Percentiles rank a stretch among this genome's conserved stretches.
Evolutionary conservation across 2,888 invertebrate genomes (phyloP).

Genomic region (Zaprionus lineosus): DNA sequence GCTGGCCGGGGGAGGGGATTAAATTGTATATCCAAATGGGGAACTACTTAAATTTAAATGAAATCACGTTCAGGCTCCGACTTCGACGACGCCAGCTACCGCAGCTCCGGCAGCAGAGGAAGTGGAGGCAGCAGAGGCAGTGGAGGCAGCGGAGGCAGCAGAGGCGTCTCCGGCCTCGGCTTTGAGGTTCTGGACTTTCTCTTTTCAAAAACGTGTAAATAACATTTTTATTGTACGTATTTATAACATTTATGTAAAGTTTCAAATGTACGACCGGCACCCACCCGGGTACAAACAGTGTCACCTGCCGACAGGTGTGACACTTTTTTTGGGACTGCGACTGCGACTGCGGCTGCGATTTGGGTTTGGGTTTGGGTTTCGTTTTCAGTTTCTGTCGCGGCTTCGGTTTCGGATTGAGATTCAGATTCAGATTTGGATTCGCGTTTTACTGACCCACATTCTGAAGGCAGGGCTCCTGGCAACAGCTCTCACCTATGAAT

Average conservation of each 20-base stretch:
- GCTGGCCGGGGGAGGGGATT: background rate
- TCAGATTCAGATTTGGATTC: slow-evolving; percentile 39
- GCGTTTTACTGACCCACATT: slow-evolving; percentile 71
- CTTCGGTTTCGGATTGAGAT: slow-evolving; percentile 30
- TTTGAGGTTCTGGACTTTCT: slow-evolving; percentile 73
- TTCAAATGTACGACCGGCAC: slow-evolving; percentile 44
- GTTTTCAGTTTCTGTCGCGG: slow-evolving; percentile 11
- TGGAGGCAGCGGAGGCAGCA: no score
- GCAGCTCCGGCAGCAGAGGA: no score
- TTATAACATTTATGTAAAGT: slow-evolving; percentile 68
- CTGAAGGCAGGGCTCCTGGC: slow-evolving; percentile 66
- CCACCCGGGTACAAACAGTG: slow-evolving; percentile 23
- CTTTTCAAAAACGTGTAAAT: slow-evolving; percentile 79
- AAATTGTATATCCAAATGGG: slow-evolving; percentile 42
- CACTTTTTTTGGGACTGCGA: no score
- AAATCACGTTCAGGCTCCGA: slow-evolving; percentile 53
- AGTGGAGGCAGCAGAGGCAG: no score
- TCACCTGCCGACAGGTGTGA: slow-evolving; percentile 55
- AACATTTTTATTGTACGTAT: slow-evolving; percentile 72
- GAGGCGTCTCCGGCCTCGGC: slow-evolving; percentile 20
- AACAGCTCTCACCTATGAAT: slow-evolving; percentile 61
- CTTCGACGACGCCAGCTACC: slow-evolving; percentile 30
- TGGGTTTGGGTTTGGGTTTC: slow-evolving; percentile 39
- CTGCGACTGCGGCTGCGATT: no score
- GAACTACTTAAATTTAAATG: slow-evolving; percentile 66